Evolutionary conservation across 2,888 invertebrate genomes (phyloP), one percentile per base, ranked within the genome.

Genomic region (Sericinus montela): DNA sequence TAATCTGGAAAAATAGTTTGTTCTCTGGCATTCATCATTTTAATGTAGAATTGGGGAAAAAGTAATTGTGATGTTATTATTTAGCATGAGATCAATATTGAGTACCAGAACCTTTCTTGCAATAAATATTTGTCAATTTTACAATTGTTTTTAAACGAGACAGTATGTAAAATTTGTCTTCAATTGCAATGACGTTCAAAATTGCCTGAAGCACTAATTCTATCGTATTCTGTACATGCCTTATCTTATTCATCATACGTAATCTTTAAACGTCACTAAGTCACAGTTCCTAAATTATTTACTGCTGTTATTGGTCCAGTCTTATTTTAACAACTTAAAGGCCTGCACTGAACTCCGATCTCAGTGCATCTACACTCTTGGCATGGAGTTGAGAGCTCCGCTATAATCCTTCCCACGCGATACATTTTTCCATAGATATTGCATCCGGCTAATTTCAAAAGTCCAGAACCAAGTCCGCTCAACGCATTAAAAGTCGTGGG

Each of bases 401-500:
- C 91, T 61, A 97, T 96, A 58, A 95, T 93, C 64, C 93, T 90
- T 3, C 95, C 95, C 8, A 96, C 94, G 16, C 94, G 90, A 75
- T 96, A 96, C 94, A 96, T 96, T 56, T 94, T 90, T 5, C 97
- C 97, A 67, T 96, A 96, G 63, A 97, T 96, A 79, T 97, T 97
- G 71, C 97, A 97, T 0, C 96, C 96, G 9, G 95, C 95, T 54
- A 96, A 75, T 76, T 95, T 96, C 37, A 95, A 79, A 43, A 93
- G 77, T 29, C 93, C 93, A 10, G 90, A 77, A 1, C 89, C 86
- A 0, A 73, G 53, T 1, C 69, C 74, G 6, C 52, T 50, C 35
- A 57, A 16, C 47, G 60, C 53, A 34, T 60, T 63, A 9, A 55
- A 41, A 23, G 58, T 58, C 0, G 72, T 67, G 6, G 69, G 73